Evolutionary conservation across 1,140 invertebrate genomes (phyloP).

Genomic region (Caenorhabditis briggsae): DNA sequence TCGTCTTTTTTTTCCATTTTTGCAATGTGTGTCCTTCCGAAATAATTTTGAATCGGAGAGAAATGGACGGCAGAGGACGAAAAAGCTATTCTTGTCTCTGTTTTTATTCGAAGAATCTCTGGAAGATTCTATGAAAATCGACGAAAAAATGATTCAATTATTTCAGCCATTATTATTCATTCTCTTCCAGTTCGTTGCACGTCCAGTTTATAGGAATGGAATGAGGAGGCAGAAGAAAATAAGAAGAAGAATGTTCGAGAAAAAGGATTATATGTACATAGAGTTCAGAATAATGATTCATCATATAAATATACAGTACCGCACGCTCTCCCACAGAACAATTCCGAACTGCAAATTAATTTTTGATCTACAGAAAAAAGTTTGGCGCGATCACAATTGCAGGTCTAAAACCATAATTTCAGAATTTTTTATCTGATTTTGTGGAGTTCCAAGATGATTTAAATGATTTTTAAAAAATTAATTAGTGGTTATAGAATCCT

Average conservation of each 20-base stretch:
- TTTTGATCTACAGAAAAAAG: no score
- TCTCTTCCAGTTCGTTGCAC: conserved; percentile 35
- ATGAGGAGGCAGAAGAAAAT: background rate
- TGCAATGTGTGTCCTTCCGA: no score
- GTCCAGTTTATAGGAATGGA: background rate
- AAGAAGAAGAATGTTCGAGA: background rate
- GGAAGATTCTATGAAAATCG: conserved; percentile 28
- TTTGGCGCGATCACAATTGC: no score
- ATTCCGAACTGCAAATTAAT: no score
- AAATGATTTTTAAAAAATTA: no score
- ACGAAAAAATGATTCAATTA: conserved; percentile 23
- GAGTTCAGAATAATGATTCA: background rate
- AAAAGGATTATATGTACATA: background rate
- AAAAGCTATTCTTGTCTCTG: conserved; percentile 8
- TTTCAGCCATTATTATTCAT: conserved; percentile 18
- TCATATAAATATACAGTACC: no score
- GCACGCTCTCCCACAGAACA: no score
- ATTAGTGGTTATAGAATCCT: no score
- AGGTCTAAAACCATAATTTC: no score
- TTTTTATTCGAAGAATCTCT: background rate
- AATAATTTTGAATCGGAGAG: conserved; percentile 38
- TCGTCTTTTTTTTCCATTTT: background rate
- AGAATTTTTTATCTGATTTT: no score
- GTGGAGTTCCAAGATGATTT: no score
- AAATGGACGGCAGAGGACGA: background rate